phyloP scores from a whole-genome alignment of 2,113 vertebrate genomes.

The Hylia prasina region DNA sequence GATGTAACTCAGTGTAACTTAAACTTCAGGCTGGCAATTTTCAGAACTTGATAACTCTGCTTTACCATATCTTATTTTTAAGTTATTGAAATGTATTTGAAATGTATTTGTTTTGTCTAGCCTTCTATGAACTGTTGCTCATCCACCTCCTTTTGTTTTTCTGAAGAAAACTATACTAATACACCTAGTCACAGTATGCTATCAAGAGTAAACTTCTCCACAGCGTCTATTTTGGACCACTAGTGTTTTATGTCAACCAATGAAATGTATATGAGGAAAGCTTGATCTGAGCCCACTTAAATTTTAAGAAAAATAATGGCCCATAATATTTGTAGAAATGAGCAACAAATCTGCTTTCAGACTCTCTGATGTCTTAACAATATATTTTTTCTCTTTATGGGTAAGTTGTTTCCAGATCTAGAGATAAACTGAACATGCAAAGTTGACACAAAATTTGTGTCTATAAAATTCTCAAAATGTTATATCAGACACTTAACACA shows the following conservation, averaged over 20 bases:
- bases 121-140: background rate
- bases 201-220: background rate
- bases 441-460: background rate
- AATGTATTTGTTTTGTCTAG: background rate
- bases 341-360: background rate
- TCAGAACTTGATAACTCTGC: background rate
- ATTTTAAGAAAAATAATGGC: background rate
- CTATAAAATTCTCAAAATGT: background rate
- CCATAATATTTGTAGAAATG: background rate
- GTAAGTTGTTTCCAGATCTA: background rate
- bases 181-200: background rate
- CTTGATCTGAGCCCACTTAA: background rate
- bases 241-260: background rate
- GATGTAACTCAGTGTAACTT: background rate
- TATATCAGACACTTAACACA: background rate
- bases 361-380: background rate
- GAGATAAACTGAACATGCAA: background rate
- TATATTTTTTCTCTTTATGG: background rate
- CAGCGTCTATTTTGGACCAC: background rate
- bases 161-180: background rate
- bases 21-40: background rate
- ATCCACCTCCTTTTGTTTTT: background rate
- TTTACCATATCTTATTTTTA: background rate
- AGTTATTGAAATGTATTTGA: background rate
- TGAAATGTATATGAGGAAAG: background rate